Evolutionary conservation across 2,888 invertebrate genomes (phyloP).

Genomic region (Acrobasis repandana): DNA sequence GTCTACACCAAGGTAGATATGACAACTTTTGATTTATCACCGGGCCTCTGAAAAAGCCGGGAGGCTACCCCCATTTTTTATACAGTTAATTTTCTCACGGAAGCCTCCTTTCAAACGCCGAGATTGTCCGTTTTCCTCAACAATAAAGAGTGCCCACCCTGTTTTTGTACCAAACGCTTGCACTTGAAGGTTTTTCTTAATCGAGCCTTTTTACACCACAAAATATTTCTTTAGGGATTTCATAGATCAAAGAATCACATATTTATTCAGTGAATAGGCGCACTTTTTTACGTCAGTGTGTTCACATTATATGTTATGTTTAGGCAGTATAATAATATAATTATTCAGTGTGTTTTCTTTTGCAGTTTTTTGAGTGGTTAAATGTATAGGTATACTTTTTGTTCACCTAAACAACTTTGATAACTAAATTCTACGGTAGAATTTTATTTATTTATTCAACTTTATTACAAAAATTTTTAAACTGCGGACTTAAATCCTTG

Average conservation of each 20-base stretch:
- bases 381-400: too few species aligned
- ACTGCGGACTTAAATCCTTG: too few species aligned
- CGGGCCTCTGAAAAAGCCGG: slow-evolving; percentile 20
- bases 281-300: neutral
- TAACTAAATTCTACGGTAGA: too few species aligned
- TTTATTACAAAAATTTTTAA: too few species aligned
- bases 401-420: too few species aligned
- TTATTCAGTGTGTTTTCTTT: too few species aligned
- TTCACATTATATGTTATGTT: neutral
- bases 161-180: slow-evolving; percentile 2
- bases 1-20: slow-evolving; percentile 23
- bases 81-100: slow-evolving; percentile 23
- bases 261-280: too few species aligned
- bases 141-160: slow-evolving; percentile 15
- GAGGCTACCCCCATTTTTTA: slow-evolving; percentile 22
- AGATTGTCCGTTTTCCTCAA: slow-evolving; percentile 14
- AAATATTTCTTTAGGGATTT: neutral
- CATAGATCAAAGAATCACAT: neutral
- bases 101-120: slow-evolving; percentile 15
- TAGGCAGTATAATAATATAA: too few species aligned
- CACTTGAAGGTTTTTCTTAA: slow-evolving; percentile 10
- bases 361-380: too few species aligned
- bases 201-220: neutral
- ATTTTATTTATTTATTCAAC: too few species aligned
- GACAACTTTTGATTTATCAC: slow-evolving; percentile 22